A percentile compares a stretch with the other conserved stretches of the same genome.
phyloP scores from a whole-genome alignment of 2,888 invertebrate species.

The Adelphocoris suturalis region DNA sequence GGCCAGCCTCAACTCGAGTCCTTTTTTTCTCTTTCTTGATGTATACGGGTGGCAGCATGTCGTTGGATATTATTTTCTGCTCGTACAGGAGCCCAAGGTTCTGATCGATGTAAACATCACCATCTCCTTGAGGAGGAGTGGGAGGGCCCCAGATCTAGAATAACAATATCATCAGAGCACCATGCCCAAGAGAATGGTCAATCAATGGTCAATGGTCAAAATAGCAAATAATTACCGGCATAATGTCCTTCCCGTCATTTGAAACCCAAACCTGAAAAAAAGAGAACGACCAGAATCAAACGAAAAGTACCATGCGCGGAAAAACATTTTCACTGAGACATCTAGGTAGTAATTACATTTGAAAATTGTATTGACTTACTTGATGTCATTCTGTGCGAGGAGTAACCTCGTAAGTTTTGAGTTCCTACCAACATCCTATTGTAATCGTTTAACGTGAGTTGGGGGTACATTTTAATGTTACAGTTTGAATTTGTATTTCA shows the following conservation, averaged over 20 bases:
- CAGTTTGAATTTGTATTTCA: too few relatives aligned
- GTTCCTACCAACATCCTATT: too few relatives aligned
- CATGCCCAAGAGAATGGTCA: neutral
- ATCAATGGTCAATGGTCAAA: too few relatives aligned
- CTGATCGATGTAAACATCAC: conserved; percentile 93
- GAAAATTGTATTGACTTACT: too few relatives aligned
- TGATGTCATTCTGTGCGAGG: too few relatives aligned
- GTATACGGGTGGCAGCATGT: conserved; percentile 89
- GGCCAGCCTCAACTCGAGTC: conserved; percentile 84
- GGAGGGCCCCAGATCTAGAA: conserved; percentile 96
- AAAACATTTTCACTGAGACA: neutral
- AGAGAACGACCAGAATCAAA: neutral
- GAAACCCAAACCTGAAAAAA: conserved; percentile 87
- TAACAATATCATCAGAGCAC: conserved; percentile 8
- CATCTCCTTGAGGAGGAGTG: conserved; percentile 95
- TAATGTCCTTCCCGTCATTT: conserved; percentile 85
- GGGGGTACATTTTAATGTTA: too few relatives aligned
- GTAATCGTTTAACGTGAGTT: too few relatives aligned
- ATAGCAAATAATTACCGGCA: conserved; percentile 86
- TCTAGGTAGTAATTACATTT: too few relatives aligned
- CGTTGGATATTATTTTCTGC: conserved; percentile 85
- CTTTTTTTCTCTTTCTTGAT: conserved; percentile 88
- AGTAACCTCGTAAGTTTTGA: too few relatives aligned
- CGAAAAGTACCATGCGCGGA: neutral
- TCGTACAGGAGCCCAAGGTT: conserved; percentile 93